These are phyloP conservation scores for Clunio marinus DNA, from an alignment of 2,888 invertebrate genomes.

Conservation along the genomic window DNA sequence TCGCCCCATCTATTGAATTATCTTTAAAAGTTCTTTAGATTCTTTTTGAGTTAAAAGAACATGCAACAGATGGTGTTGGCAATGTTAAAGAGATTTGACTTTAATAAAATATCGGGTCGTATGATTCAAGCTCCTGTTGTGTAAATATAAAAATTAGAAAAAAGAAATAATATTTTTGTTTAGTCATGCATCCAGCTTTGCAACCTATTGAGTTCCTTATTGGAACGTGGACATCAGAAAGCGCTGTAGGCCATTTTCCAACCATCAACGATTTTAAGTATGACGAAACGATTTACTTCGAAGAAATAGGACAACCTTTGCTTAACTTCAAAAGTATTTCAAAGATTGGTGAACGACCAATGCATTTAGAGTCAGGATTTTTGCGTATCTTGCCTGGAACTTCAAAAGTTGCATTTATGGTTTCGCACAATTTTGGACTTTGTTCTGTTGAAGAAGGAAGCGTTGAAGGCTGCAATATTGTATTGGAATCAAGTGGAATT, in stretches of 20 bases:
- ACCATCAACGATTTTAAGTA: slow-evolving; percentile 57
- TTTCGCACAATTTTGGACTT: slow-evolving; percentile 61
- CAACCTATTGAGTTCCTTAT: slow-evolving; percentile 42
- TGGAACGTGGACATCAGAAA: slow-evolving; percentile 57
- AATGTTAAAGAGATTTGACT: too few species aligned
- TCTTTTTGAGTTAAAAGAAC: too few species aligned
- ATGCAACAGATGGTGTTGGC: too few species aligned
- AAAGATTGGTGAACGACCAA: slow-evolving; percentile 50
- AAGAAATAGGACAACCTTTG: slow-evolving; percentile 56
- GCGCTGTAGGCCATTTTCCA: slow-evolving; percentile 56
- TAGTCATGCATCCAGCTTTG: slow-evolving; percentile 43
- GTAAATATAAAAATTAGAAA: too few species aligned
- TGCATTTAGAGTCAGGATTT: slow-evolving; percentile 63
- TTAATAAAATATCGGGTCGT: too few species aligned
- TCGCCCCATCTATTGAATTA: too few species aligned
- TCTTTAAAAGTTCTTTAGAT: too few species aligned
- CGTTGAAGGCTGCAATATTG: slow-evolving; percentile 46
- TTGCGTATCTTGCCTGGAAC: slow-evolving; percentile 57
- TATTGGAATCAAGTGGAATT: slow-evolving; percentile 53
- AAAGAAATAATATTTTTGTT: too few species aligned
- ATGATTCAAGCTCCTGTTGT: too few species aligned
- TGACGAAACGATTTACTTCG: slow-evolving; percentile 57
- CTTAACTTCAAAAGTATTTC: slow-evolving; percentile 52
- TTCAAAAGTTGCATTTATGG: slow-evolving; percentile 54
- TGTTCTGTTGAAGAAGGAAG: slow-evolving; percentile 59